phyloP scores from a whole-genome alignment of 30 jellyfish, hydroid and myxozoan species.

The Rhopilema esculentum region DNA sequence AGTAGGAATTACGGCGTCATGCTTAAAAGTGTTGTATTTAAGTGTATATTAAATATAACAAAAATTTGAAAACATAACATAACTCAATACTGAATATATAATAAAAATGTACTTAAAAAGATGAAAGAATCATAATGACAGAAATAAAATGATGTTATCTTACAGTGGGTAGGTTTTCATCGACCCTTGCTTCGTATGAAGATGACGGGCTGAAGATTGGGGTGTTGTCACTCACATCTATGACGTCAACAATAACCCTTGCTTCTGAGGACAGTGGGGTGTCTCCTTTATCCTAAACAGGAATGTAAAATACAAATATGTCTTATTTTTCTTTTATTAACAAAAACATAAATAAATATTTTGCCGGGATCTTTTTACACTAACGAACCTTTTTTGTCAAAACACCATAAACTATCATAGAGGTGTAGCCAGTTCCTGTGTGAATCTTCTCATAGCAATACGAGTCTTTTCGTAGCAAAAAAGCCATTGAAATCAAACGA shows the following conservation, averaged over 20 bases:
- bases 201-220: conserved; percentile 53
- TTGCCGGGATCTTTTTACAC: background rate
- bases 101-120: background rate
- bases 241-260: conserved; percentile 55
- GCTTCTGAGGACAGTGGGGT: conserved; percentile 50
- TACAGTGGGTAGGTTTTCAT: conserved; percentile 56
- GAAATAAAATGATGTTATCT: background rate
- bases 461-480: too few relatives aligned
- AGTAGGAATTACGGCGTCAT: too few relatives aligned
- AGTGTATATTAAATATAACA: too few relatives aligned
- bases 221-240: conserved; percentile 53
- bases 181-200: conserved; percentile 40
- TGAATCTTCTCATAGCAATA: too few relatives aligned
- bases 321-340: background rate
- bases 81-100: background rate
- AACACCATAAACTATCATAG: too few relatives aligned
- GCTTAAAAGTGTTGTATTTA: too few relatives aligned
- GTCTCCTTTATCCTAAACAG: conserved; percentile 65
- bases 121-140: background rate
- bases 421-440: too few relatives aligned
- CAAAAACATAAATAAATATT: too few relatives aligned
- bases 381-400: too few relatives aligned
- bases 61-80: too few relatives aligned
- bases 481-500: too few relatives aligned
- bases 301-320: background rate